Evolutionary conservation across 1,140 invertebrate species (phyloP).

Genomic region (Charaxes varanes): DNA sequence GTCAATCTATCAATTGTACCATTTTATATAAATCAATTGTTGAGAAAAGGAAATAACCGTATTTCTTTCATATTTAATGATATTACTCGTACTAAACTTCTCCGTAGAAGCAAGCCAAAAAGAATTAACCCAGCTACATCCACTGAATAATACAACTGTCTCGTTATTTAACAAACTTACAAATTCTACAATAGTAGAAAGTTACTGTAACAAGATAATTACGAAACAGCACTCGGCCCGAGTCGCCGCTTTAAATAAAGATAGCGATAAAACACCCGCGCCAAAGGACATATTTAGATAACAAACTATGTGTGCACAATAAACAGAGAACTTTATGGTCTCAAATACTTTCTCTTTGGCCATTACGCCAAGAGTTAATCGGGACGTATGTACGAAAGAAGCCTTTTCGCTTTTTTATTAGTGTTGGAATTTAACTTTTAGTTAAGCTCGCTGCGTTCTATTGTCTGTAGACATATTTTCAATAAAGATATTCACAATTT

Average conservation of each 20-base stretch:
- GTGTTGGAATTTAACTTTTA: no score
- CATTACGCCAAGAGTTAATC: constrained; percentile 10
- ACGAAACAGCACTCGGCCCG: constrained; percentile 14
- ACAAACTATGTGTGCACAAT: constrained; percentile 2
- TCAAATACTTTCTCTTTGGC: constrained; percentile 8
- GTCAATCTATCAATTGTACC: no score
- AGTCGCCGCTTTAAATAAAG: constrained; percentile 16
- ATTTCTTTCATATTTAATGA: no score
- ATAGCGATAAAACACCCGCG: constrained; percentile 13
- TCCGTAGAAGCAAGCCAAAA: neutral
- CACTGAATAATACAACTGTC: constrained; percentile 11
- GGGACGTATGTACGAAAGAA: constrained; percentile 8
- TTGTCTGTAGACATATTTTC: no score
- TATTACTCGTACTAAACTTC: neutral
- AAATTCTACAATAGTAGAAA: constrained; percentile 17
- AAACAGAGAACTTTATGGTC: constrained; percentile 9
- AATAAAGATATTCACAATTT: no score
- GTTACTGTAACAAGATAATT: constrained; percentile 22
- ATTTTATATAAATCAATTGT: no score
- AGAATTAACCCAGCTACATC: neutral
- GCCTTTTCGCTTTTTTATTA: constrained; percentile 11
- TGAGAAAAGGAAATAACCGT: neutral
- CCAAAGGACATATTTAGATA: constrained; percentile 10
- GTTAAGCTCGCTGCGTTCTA: no score
- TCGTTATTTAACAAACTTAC: constrained; percentile 18